phyloP scores from a whole-genome alignment of 2,113 vertebrate genomes.

The Eira barbara region DNA sequence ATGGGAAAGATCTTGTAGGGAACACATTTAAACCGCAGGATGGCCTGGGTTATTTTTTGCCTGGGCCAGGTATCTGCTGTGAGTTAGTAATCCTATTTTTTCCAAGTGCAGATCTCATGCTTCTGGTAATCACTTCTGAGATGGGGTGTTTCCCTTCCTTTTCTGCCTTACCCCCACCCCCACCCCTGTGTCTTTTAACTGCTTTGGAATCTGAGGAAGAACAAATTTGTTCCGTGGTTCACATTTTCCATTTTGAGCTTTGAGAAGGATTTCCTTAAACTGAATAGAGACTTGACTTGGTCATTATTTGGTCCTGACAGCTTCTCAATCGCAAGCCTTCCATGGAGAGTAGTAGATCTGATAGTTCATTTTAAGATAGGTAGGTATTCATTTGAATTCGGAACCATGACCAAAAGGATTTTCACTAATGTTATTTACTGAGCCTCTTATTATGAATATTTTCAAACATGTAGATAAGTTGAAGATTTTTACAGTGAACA shows the following conservation, averaged over 20 bases:
- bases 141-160: background rate
- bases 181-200: background rate
- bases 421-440: slow-evolving; percentile 18
- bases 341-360: background rate
- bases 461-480: background rate
- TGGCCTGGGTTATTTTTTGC: background rate
- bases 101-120: background rate
- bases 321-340: background rate
- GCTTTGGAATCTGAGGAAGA: background rate
- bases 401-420: background rate
- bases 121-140: background rate
- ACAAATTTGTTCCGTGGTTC: background rate
- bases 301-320: background rate
- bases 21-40: background rate
- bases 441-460: background rate
- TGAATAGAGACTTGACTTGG: background rate
- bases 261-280: background rate
- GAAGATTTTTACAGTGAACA: background rate
- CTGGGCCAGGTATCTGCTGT: background rate
- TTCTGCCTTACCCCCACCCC: background rate
- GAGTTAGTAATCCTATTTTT: background rate
- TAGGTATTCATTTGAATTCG: background rate
- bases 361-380: background rate
- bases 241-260: background rate
- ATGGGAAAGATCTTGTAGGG: background rate